Conservation (phyloP, 2,113 vertebrate species). For the Morone saxatilis region DNA sequence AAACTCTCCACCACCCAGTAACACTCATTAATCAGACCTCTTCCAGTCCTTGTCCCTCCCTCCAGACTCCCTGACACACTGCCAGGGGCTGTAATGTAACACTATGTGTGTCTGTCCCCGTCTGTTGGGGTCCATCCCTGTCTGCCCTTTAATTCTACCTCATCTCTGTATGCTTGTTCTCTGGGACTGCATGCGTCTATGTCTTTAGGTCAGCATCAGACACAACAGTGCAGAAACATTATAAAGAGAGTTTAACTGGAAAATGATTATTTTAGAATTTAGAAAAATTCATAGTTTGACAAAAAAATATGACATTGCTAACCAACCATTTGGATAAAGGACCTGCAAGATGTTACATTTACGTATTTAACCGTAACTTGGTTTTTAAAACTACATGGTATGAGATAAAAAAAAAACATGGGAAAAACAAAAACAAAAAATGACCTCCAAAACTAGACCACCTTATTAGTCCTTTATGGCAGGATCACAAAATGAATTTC, state of each 20-base stretch:
- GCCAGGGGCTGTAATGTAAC: slow-evolving; percentile 57
- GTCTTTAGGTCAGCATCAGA: background rate
- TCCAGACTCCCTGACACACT: slow-evolving; percentile 59
- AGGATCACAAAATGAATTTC: slow-evolving; percentile 64
- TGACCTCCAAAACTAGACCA: slow-evolving; percentile 25
- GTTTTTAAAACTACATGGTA: background rate
- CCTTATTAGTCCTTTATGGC: slow-evolving; percentile 41
- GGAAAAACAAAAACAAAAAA: slow-evolving; percentile 6
- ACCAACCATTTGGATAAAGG: background rate
- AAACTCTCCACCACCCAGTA: slow-evolving; percentile 83
- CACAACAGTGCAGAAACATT: background rate
- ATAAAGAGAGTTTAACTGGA: background rate
- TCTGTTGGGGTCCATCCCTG: background rate
- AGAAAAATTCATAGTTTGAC: background rate
- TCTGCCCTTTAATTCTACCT: slow-evolving; percentile 22
- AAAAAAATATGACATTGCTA: background rate
- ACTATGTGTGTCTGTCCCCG: background rate
- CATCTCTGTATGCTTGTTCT: background rate
- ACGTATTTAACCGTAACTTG: background rate
- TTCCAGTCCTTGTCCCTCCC: slow-evolving; percentile 49
- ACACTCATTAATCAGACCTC: slow-evolving; percentile 82
- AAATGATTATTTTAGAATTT: background rate
- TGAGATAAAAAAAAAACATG: background rate
- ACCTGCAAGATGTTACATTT: background rate
- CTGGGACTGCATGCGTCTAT: background rate